Evolutionary conservation across 2,797 vertebrate genomes (phyloP).

Genomic region (Macropodus opercularis): DNA sequence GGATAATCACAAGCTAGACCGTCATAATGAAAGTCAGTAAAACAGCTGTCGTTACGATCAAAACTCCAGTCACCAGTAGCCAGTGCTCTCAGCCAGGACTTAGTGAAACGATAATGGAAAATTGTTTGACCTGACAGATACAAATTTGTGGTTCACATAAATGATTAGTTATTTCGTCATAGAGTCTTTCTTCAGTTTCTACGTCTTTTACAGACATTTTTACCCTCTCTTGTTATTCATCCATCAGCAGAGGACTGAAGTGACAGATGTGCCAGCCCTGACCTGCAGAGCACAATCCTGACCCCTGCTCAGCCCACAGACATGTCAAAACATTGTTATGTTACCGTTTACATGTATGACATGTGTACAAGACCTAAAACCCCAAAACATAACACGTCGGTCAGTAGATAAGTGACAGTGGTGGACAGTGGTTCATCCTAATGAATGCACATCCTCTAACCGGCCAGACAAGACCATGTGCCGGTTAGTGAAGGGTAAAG

Average conservation of each 20-base stretch:
- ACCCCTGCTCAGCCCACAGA: slow-evolving; percentile 42
- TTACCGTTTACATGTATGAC: slow-evolving; percentile 31
- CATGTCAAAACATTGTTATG: slow-evolving; percentile 38
- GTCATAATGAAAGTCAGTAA: slow-evolving; percentile 50
- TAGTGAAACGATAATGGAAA: neutral
- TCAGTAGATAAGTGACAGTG: too few relatives aligned
- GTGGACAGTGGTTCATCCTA: too few relatives aligned
- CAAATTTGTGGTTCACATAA: slow-evolving; percentile 1
- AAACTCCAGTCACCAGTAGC: slow-evolving; percentile 23
- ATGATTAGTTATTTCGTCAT: neutral
- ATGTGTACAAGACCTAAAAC: too few relatives aligned
- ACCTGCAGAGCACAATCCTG: slow-evolving; percentile 54
- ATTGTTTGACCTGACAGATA: neutral
- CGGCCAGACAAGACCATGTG: neutral
- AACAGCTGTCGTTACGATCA: slow-evolving; percentile 49
- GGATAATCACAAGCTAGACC: slow-evolving; percentile 34
- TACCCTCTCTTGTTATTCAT: neutral
- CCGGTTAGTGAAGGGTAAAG: neutral
- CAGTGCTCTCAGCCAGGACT: neutral
- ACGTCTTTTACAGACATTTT: too few relatives aligned
- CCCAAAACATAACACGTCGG: too few relatives aligned
- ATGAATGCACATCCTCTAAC: too few relatives aligned
- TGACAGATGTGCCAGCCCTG: slow-evolving; percentile 60
- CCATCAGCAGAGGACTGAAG: slow-evolving; percentile 18
- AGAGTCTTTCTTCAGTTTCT: too few relatives aligned